These are phyloP conservation scores for Drosophila gunungcola DNA, from an alignment of 1,140 invertebrate genomes.

Conservation along the genomic window DNA sequence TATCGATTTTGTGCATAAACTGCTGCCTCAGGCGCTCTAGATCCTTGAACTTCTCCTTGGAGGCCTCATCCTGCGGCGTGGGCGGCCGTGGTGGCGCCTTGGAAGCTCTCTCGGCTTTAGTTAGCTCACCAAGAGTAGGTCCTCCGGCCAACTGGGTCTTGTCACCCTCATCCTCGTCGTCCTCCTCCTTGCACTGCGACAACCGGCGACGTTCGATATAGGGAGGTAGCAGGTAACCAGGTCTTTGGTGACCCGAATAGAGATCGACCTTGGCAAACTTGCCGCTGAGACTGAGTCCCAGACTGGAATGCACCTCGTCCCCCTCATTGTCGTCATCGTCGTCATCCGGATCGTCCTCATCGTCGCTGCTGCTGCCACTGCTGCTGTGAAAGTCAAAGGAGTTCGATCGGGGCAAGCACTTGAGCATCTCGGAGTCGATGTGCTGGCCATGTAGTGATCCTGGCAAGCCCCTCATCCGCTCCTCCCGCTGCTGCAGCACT, in stretches of 20 bases:
- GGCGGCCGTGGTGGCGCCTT: constrained; percentile 75
- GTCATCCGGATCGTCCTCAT: constrained; percentile 57
- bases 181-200: constrained; percentile 92
- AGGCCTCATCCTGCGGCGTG: constrained; percentile 64
- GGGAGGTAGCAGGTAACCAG: constrained; percentile 85
- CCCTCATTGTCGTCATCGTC: constrained; percentile 40
- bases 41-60: constrained; percentile 77
- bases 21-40: constrained; percentile 76
- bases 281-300: constrained; percentile 52
- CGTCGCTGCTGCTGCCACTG: constrained; percentile 71
- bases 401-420: constrained; percentile 55
- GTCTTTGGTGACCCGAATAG: constrained; percentile 58
- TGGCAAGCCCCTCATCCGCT: constrained; percentile 25
- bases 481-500: constrained; percentile 26
- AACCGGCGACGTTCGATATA: constrained; percentile 89
- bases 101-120: constrained; percentile 52
- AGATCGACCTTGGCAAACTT: constrained; percentile 61
- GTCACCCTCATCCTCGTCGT: constrained; percentile 87
- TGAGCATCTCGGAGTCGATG: constrained; percentile 41
- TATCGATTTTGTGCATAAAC: constrained; percentile 82
- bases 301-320: constrained; percentile 28
- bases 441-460: constrained; percentile 36
- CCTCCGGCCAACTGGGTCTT: constrained; percentile 42
- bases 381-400: constrained; percentile 78
- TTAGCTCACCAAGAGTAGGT: not conserved